phyloP scores from a whole-genome alignment of 1,140 invertebrate genomes.

The Brachystomella parvula region DNA sequence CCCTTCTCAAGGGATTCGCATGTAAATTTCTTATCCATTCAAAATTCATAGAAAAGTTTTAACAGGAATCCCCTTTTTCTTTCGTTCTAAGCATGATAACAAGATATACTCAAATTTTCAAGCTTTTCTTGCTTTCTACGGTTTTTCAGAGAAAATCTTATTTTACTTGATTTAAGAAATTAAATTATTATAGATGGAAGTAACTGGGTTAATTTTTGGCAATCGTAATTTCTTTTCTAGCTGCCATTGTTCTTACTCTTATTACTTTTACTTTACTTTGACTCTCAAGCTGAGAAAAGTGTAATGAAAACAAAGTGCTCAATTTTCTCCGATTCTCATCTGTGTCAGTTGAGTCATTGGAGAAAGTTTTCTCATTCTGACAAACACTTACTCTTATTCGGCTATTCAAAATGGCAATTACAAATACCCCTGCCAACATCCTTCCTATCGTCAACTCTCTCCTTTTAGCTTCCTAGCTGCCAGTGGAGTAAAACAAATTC shows the following conservation, averaged over 20 bases:
- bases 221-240: too few relatives aligned
- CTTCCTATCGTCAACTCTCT: background rate
- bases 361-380: slow-evolving; percentile 6
- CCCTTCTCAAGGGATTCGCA: too few relatives aligned
- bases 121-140: too few relatives aligned
- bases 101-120: too few relatives aligned
- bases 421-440: background rate
- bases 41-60: background rate
- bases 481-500: background rate
- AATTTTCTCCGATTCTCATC: background rate
- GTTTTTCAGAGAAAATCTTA: too few relatives aligned
- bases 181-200: too few relatives aligned
- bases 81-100: too few relatives aligned
- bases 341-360: slow-evolving; percentile 1
- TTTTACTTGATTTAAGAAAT: too few relatives aligned
- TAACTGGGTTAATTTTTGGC: background rate
- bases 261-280: too few relatives aligned
- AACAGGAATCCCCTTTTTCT: too few relatives aligned
- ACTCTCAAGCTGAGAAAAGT: background rate
- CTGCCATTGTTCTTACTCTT: background rate
- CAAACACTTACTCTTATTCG: background rate
- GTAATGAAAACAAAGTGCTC: slow-evolving; percentile 11
- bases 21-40: background rate
- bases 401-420: background rate
- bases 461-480: background rate